Percentiles rank a stretch among this genome's conserved stretches.
phyloP scores from a whole-genome alignment of 2,113 vertebrate species.

The Aldabrachelys gigantea region DNA sequence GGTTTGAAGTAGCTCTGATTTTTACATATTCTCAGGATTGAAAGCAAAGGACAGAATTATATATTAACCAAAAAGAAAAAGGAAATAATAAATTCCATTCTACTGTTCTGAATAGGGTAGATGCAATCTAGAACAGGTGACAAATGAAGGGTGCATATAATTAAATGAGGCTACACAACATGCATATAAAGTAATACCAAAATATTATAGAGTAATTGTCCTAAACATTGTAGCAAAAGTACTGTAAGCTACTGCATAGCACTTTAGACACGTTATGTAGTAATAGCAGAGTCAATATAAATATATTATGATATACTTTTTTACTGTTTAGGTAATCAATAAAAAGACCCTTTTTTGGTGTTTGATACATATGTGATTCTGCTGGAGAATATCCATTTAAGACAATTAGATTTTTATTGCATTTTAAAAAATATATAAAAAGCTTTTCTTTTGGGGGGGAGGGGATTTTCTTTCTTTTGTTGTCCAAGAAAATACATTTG shows the following conservation, averaged over 20 bases:
- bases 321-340: neutral
- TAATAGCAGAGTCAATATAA: accelerated
- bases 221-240: neutral
- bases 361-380: neutral
- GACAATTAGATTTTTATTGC: neutral
- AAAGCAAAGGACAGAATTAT: neutral
- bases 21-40: neutral
- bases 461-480: neutral
- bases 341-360: neutral
- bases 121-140: neutral
- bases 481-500: neutral
- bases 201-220: neutral
- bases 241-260: neutral
- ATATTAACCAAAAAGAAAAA: neutral
- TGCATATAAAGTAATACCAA: neutral
- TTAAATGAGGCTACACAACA: neutral
- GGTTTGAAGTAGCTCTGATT: neutral
- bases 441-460: neutral
- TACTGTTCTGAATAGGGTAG: neutral
- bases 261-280: neutral
- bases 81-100: neutral
- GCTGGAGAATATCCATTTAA: neutral
- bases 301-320: no score
- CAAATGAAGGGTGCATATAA: neutral
- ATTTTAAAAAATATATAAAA: neutral